Percentiles rank a stretch among this genome's conserved stretches.
These are phyloP conservation scores for Acleris cristana DNA, from an alignment of 2,888 invertebrate genomes.

Conservation along the genomic window DNA sequence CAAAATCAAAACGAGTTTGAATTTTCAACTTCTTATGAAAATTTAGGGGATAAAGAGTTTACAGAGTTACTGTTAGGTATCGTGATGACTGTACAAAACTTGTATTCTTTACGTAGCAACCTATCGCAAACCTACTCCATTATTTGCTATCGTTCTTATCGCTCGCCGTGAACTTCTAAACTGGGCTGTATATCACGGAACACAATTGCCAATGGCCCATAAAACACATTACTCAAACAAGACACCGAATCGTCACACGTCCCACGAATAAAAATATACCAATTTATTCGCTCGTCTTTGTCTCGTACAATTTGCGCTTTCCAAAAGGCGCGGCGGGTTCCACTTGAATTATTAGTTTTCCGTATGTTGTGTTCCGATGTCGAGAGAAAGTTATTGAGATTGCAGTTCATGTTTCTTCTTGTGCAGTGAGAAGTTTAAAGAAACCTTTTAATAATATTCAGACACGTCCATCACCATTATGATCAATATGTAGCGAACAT, in stretches of 20 bases:
- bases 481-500: too few relatives aligned
- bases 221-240: constrained; percentile 58
- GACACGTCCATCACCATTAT: too few relatives aligned
- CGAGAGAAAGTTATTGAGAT: constrained; percentile 38
- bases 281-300: constrained; percentile 44
- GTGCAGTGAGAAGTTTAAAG: constrained; percentile 13
- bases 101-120: too few relatives aligned
- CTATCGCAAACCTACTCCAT: too few relatives aligned
- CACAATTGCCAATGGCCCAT: constrained; percentile 59
- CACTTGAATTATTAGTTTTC: constrained; percentile 43
- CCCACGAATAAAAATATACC: constrained; percentile 49
- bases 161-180: constrained; percentile 16
- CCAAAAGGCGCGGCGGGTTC: constrained; percentile 39
- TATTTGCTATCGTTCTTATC: background rate
- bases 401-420: constrained; percentile 29
- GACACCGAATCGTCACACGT: constrained; percentile 55
- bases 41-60: too few relatives aligned
- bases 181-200: constrained; percentile 38
- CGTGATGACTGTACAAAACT: too few relatives aligned
- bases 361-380: constrained; percentile 39
- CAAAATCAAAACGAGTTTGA: too few relatives aligned
- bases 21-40: too few relatives aligned
- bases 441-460: too few relatives aligned
- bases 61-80: too few relatives aligned
- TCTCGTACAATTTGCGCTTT: constrained; percentile 45